Percentiles rank a stretch among this genome's conserved stretches.
These are phyloP conservation scores for Myiagra hebetior DNA, from an alignment of 2,113 vertebrate species.

Conservation along the genomic window DNA sequence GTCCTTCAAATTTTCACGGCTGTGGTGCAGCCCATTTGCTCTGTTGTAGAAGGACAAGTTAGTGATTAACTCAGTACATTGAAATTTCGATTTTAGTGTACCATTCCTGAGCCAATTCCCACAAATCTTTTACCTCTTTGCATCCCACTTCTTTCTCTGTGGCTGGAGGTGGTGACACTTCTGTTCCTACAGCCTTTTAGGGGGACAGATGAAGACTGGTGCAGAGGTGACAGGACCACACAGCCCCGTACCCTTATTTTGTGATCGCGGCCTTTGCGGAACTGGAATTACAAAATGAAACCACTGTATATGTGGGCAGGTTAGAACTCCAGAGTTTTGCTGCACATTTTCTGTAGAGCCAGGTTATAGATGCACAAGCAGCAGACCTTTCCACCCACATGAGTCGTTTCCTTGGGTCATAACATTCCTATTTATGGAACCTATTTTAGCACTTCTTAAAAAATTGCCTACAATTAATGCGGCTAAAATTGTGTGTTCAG, in stretches of 20 bases:
- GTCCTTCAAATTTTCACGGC: not conserved
- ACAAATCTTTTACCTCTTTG: not conserved
- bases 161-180: not conserved
- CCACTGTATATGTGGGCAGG: fast-evolving
- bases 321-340: not conserved
- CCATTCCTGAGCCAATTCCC: not conserved
- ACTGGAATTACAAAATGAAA: not conserved
- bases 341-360: not conserved
- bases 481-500: not conserved
- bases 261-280: fast-evolving
- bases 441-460: not conserved
- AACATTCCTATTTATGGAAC: not conserved
- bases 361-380: not conserved
- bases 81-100: not conserved
- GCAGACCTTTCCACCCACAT: not conserved
- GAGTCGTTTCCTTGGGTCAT: not conserved
- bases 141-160: not conserved
- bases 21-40: fast-evolving
- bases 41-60: not conserved
- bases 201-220: not conserved
- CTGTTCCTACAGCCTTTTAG: not conserved
- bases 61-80: not conserved
- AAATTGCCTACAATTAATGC: not conserved
- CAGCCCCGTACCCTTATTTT: not conserved
- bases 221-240: not conserved